Conservation (phyloP, 2,797 vertebrate genomes). For the Amazonetta brasiliensis region DNA sequence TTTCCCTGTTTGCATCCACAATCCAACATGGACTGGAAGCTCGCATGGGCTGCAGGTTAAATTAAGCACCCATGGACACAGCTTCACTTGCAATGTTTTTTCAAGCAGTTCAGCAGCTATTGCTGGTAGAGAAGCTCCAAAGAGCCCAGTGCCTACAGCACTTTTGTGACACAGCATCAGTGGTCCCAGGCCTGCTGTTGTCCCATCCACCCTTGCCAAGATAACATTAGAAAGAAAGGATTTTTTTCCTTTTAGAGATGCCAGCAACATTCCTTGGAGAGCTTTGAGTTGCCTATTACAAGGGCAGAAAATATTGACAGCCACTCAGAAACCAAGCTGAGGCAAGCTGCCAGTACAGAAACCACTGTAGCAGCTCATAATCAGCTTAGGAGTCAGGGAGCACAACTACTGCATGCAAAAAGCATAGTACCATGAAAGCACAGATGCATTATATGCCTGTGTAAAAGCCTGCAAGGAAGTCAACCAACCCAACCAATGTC, state of each 20-base stretch:
- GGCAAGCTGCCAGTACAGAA: background rate
- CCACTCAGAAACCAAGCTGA: background rate
- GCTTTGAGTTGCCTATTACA: background rate
- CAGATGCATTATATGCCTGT: background rate
- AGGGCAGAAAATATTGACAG: background rate
- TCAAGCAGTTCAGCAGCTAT: background rate
- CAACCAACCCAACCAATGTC: background rate
- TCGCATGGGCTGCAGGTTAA: background rate
- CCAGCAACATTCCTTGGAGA: background rate
- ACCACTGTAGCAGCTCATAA: background rate
- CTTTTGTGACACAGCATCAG: accelerated
- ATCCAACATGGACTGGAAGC: background rate
- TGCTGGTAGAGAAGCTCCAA: background rate
- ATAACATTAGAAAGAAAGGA: background rate
- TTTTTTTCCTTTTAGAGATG: background rate
- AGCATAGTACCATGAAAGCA: background rate
- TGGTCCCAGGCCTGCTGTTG: background rate
- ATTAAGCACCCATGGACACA: background rate
- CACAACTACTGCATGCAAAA: background rate
- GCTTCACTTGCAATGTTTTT: background rate
- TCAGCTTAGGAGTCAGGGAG: background rate
- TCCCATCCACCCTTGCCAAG: background rate
- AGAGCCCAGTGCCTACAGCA: background rate
- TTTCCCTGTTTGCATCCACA: background rate
- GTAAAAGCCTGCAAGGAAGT: background rate